Evolutionary conservation across 2,113 vertebrate species (phyloP).

Genomic region (Dissostichus mawsoni): DNA sequence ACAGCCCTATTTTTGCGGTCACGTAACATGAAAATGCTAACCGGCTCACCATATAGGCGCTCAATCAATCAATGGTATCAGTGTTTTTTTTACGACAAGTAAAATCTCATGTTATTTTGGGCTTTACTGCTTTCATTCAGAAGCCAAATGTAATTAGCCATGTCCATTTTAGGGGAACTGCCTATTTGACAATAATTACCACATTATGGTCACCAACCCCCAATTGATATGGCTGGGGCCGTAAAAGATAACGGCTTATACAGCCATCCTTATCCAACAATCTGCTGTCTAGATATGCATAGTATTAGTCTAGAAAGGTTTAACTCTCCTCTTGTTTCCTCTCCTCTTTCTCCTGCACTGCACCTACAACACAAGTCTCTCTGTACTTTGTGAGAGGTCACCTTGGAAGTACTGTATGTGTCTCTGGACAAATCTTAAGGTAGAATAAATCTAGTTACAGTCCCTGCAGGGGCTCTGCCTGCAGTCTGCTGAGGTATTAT

Average conservation of each 20-base stretch:
- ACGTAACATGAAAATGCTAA: slow-evolving; percentile 27
- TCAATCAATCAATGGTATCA: slow-evolving; percentile 26
- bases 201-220: slow-evolving; percentile 26
- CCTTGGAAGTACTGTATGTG: slow-evolving; percentile 52
- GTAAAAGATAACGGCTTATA: slow-evolving; percentile 3
- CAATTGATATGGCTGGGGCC: slow-evolving; percentile 1
- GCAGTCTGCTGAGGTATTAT: slow-evolving; percentile 57
- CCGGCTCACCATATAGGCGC: slow-evolving; percentile 6
- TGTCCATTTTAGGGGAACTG: slow-evolving; percentile 15
- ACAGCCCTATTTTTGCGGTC: slow-evolving; percentile 29
- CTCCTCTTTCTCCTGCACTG: neutral
- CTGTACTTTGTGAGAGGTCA: slow-evolving; percentile 53
- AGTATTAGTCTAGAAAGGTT: neutral
- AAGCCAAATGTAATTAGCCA: slow-evolving; percentile 25
- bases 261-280: slow-evolving; percentile 4
- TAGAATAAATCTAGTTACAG: slow-evolving; percentile 62
- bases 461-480: slow-evolving; percentile 58
- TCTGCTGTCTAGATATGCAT: slow-evolving; percentile 14
- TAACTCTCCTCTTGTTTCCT: no score
- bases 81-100: slow-evolving; percentile 13
- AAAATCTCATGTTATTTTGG: slow-evolving; percentile 37
- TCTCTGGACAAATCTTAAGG: slow-evolving; percentile 48
- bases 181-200: slow-evolving; percentile 32
- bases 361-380: slow-evolving; percentile 30
- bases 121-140: slow-evolving; percentile 18